Percentiles rank a stretch among this genome's conserved stretches.
Evolutionary conservation across 2,888 invertebrate genomes (phyloP).

Genomic region (Sesia bembeciformis): DNA sequence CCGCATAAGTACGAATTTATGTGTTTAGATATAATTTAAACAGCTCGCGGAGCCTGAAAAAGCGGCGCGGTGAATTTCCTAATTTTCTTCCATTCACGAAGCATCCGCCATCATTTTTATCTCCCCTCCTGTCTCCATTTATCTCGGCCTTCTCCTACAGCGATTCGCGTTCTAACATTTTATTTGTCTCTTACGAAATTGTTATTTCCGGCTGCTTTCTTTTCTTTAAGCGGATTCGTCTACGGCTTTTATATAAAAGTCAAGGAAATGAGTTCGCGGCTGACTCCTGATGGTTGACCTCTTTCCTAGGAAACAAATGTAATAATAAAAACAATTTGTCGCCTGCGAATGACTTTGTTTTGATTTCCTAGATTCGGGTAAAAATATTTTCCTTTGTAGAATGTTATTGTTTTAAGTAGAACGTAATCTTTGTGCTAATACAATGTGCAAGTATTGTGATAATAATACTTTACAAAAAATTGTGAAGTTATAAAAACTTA

Average conservation of each 20-base stretch:
- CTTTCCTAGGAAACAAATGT: slow-evolving; percentile 36
- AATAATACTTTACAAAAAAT: too few relatives aligned
- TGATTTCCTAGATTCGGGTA: not conserved
- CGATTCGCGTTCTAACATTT: slow-evolving; percentile 62
- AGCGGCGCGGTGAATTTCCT: slow-evolving; percentile 60
- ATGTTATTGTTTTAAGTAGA: not conserved
- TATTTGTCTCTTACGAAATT: slow-evolving; percentile 69
- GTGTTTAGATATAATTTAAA: slow-evolving; percentile 52
- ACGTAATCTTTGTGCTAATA: too few relatives aligned
- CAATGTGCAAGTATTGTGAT: too few relatives aligned
- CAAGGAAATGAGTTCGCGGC: slow-evolving; percentile 59
- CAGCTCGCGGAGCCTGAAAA: slow-evolving; percentile 43
- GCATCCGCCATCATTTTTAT: slow-evolving; percentile 72
- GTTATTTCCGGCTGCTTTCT: slow-evolving; percentile 68
- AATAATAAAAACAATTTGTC: slow-evolving; percentile 36
- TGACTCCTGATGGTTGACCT: slow-evolving; percentile 54
- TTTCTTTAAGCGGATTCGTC: slow-evolving; percentile 63
- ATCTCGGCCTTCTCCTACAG: slow-evolving; percentile 56
- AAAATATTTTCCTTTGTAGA: not conserved
- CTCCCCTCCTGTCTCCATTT: slow-evolving; percentile 66
- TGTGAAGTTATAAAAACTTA: too few relatives aligned
- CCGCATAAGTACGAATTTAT: slow-evolving; percentile 25
- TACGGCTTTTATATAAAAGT: slow-evolving; percentile 52
- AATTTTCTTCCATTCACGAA: slow-evolving; percentile 64
- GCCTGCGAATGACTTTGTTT: slow-evolving; percentile 5